Base-by-base conservation (phyloP, 2,113 vertebrate species). In the Odontesthes bonariensis region DNA sequence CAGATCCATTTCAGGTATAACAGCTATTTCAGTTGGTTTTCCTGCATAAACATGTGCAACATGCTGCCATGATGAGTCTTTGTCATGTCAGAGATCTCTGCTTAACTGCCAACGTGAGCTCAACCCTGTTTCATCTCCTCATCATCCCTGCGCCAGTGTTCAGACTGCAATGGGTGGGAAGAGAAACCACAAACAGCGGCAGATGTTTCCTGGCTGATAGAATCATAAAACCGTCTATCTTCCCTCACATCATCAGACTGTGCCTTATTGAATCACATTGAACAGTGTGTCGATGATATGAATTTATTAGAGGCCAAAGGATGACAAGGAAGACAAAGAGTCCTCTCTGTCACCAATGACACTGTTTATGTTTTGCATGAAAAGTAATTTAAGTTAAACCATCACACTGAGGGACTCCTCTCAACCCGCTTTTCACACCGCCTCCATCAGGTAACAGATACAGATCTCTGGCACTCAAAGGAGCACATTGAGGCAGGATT, bases 161-260 rank as follows among this genome's bases (percentile, higher is more conserved):
- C 77, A 74, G 70, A 57, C 56, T 51, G 76, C 10, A 69, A 67
- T 79, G 6, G 14, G 62, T 51, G 69, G 56, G 51, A 68, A 22
- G 51, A 63, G 70, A 52, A 53, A 46, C 23, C 60, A 62, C 67
- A 27, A 22, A 46, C 44, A 22, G 6, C 7, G 0, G 73, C 79
- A 77, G 69, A 63, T 77, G 73, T 53, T 77, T 77, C 33, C 62
- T 57, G 23, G 4, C 17, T 62, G 68, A 73, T 32, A 13, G 19
- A 22, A 56, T 35, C 51, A 5, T 14, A n/a, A 27, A 56, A 67
- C 56, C 68, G 57, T 77, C 62, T 68, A 56, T 68, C 57, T 62
- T 3, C 61, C 67, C 27, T 55, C 4, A 0, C 40, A 44, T 73
- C 33, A 58, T 68, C 54, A 69, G 35, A 46, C 46, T 6, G 33